Evolutionary conservation across 92 coral and sea anemone species (phyloP).

Genomic region (Diadumene lineata): DNA sequence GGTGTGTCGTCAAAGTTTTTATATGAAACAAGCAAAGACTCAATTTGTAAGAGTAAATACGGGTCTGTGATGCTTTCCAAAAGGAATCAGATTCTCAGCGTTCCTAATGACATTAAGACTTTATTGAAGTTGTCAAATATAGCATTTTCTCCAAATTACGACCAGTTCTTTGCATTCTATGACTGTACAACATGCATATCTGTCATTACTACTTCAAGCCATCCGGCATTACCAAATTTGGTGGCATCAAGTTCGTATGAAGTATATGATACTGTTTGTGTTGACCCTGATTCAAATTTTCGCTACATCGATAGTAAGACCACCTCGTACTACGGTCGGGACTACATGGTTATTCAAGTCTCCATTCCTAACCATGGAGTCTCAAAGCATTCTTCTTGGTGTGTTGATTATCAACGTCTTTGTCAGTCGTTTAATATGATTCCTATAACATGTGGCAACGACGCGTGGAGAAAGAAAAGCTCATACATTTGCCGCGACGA

Average conservation of each 20-base stretch:
- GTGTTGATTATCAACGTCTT: conserved; percentile 51
- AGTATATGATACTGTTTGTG: conserved; percentile 46
- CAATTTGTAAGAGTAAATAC: conserved; percentile 29
- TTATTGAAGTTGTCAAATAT: conserved; percentile 33
- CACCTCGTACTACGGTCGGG: conserved; percentile 15
- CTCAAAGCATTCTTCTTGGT: conserved; percentile 53
- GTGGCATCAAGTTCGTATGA: not conserved
- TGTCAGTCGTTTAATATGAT: conserved; percentile 41
- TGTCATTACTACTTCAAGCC: too few relatives aligned
- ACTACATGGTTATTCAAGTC: conserved; percentile 36
- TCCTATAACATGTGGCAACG: conserved; percentile 51
- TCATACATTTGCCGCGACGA: conserved; percentile 42
- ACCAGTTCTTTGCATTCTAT: conserved; percentile 27
- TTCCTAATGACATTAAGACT: not conserved
- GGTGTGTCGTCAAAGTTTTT: conserved; percentile 15
- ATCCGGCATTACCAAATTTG: conserved; percentile 11
- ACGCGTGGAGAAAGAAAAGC: conserved; percentile 31
- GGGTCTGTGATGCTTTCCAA: conserved; percentile 35
- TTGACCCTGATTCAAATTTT: conserved; percentile 59
- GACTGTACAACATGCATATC: conserved; percentile 34
- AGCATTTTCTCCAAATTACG: not conserved
- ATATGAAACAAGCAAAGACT: not conserved
- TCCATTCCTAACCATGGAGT: conserved; percentile 25
- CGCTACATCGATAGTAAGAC: conserved; percentile 20
- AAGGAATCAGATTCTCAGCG: not conserved